Percentiles rank a stretch among this genome's conserved stretches.
Evolutionary conservation across 2,113 vertebrate genomes (phyloP).

Genomic region (Alligator mississippiensis): DNA sequence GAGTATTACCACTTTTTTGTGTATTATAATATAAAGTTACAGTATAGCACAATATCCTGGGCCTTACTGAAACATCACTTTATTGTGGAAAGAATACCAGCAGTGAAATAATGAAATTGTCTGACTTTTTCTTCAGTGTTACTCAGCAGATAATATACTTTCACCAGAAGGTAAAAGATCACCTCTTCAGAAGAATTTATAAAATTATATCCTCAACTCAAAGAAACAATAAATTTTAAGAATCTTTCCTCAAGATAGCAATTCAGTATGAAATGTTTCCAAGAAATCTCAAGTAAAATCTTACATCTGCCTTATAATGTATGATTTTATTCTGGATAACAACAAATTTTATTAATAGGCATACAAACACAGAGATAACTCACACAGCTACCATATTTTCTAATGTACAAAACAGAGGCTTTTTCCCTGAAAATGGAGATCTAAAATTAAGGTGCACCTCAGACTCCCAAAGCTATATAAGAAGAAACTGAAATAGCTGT

Average conservation of each 20-base stretch:
- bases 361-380: not conserved
- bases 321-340: not conserved
- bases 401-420: not conserved
- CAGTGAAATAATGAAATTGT: conserved; percentile 53
- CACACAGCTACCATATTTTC: not conserved
- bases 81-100: conserved; percentile 41
- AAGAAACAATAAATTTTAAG: conserved; percentile 49
- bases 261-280: conserved; percentile 33
- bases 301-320: not conserved
- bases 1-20: conserved; percentile 45
- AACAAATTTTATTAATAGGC: not conserved
- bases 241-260: conserved; percentile 24
- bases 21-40: not conserved
- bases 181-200: conserved; percentile 24
- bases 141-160: conserved; percentile 12
- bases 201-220: conserved; percentile 20
- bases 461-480: not conserved
- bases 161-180: conserved; percentile 42
- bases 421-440: no score
- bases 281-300: conserved; percentile 27
- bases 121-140: conserved; percentile 51
- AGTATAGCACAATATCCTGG: conserved; percentile 18
- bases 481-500: no score
- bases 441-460: not conserved
- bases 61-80: conserved; percentile 50